Base-by-base conservation (phyloP, 2,888 invertebrate genomes). In the Cabera pusaria region DNA sequence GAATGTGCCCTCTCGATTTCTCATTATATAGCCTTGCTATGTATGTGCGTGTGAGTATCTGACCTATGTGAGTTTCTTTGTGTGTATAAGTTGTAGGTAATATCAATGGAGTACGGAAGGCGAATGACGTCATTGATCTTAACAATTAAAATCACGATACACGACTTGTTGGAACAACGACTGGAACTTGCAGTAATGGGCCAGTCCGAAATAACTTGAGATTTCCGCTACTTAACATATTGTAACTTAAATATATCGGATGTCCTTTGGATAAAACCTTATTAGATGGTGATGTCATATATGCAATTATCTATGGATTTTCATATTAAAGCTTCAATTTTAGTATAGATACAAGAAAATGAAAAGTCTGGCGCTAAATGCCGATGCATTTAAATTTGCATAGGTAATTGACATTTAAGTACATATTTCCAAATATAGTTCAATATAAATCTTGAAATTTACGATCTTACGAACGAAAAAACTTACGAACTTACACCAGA, bases 101-200 rank as follows among this genome's bases (percentile, higher is more conserved):
- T 48, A 64, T 67, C 69, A 68, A 70, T 67, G 69, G 60, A 65
- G 47, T 63, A 49, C 69, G 67, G 63, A 67, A 60, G 60, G 47
- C 41, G 37, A 6, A 33, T 59, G 50, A 58, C 67, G 65, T 64
- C 60, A 69, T 49, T 10, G 21, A 23, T 31, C 31, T 29, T 27
- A 26, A 26, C 38, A 37, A 47, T 56, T 52, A 59, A 18, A 7
- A 10, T 17, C 28, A 22, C 26, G 26, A 5, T 18, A 17, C 28
- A 22, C 26, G 26, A 6, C 21, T n/a, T n/a, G n/a, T n/a, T n/a
- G n/a, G n/a, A n/a, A 25, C 14, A 19, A 16, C 9, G 9, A 27
- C 8, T 25, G n/a, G n/a, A n/a, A 1, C 18, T 10, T 18, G 11
- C 8, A n/a, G 24, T 19, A 16, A 8, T 26, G 22, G 20, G 12